Conservation (phyloP, 2,888 invertebrate species). For the Drosophila ezoana region DNA sequence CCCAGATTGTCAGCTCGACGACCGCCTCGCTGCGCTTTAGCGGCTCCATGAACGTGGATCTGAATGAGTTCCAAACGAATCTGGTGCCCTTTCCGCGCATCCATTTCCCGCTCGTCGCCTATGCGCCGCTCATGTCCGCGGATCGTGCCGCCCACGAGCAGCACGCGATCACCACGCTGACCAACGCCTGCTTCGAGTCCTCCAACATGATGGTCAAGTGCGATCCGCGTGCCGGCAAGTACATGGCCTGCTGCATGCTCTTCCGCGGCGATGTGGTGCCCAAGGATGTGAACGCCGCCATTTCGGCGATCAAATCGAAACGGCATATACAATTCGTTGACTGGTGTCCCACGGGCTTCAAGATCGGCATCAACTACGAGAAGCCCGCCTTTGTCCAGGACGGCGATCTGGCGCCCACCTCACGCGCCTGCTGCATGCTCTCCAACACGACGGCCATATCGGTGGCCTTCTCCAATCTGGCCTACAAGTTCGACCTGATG, state of each 20-base stretch:
- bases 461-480: constrained; percentile 94
- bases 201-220: constrained; percentile 95
- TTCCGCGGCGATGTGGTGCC: constrained; percentile 96
- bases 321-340: constrained; percentile 95
- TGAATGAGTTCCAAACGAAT: constrained; percentile 96
- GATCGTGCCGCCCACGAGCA: constrained; percentile 80
- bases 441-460: constrained; percentile 96
- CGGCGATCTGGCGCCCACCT: constrained; percentile 92
- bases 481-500: constrained; percentile 96
- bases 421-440: constrained; percentile 95
- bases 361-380: constrained; percentile 94
- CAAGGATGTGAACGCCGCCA: constrained; percentile 94
- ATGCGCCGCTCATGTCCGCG: constrained; percentile 82
- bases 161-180: constrained; percentile 89
- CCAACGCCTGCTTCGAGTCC: constrained; percentile 94
- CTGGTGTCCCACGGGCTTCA: constrained; percentile 97
- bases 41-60: constrained; percentile 95
- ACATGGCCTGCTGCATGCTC: constrained; percentile 95
- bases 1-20: constrained; percentile 94
- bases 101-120: constrained; percentile 86
- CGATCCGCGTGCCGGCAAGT: constrained; percentile 93
- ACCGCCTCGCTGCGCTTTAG: constrained; percentile 95
- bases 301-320: constrained; percentile 91
- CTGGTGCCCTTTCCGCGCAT: constrained; percentile 96
- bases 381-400: constrained; percentile 91